phyloP scores from a whole-genome alignment of 2,888 invertebrate genomes.

The Nomada ferruginata region DNA sequence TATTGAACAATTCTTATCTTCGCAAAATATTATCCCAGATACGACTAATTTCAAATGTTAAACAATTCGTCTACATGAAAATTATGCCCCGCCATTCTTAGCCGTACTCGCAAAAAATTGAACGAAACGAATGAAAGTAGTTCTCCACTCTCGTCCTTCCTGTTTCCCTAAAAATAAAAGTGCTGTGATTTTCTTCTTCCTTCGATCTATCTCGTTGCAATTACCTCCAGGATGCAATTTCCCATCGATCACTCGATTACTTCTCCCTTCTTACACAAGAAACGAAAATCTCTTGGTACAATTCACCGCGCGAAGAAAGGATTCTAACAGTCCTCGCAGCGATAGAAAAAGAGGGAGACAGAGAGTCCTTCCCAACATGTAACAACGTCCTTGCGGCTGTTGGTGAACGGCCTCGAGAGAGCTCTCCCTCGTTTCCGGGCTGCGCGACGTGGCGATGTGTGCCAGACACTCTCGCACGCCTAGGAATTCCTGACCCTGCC shows the following conservation, averaged over 20 bases:
- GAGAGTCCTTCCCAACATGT: constrained; percentile 57
- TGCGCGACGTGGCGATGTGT: constrained; percentile 73
- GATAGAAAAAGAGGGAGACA: neutral
- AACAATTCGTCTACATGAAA: too few relatives aligned
- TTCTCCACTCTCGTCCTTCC: too few relatives aligned
- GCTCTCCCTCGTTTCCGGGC: constrained; percentile 75
- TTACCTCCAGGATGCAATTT: too few relatives aligned
- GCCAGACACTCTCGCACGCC: constrained; percentile 76
- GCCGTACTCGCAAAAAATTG: too few relatives aligned
- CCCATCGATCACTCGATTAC: neutral
- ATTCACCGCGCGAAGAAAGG: neutral
- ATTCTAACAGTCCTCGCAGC: neutral
- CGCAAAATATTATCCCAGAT: too few relatives aligned
- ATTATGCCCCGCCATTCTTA: too few relatives aligned
- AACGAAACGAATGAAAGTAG: too few relatives aligned
- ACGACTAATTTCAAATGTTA: too few relatives aligned
- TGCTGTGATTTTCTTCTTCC: too few relatives aligned
- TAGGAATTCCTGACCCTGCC: constrained; percentile 81
- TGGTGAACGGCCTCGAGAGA: constrained; percentile 79
- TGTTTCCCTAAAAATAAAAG: too few relatives aligned
- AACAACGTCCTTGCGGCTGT: constrained; percentile 77
- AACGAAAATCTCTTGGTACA: neutral
- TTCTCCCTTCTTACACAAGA: neutral
- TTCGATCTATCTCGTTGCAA: too few relatives aligned
- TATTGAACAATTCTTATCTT: too few relatives aligned